These are phyloP conservation scores for Pterois miles DNA, from an alignment of 2,797 vertebrate genomes.

Conservation along the genomic window DNA sequence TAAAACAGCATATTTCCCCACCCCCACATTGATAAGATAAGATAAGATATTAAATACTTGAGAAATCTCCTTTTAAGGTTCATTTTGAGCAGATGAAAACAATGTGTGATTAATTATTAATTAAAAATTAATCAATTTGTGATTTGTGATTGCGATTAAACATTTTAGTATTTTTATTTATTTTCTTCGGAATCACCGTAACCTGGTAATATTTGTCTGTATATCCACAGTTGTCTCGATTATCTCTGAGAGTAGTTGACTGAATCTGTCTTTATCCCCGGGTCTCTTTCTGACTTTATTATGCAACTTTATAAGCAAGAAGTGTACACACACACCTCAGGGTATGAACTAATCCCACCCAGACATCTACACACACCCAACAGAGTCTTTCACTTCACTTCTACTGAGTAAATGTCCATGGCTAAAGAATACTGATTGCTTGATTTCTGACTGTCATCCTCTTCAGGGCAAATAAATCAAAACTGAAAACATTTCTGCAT, in stretches of 20 bases:
- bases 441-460: neutral
- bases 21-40: too few relatives aligned
- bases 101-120: too few relatives aligned
- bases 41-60: too few relatives aligned
- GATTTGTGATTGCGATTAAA: too few relatives aligned
- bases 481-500: neutral
- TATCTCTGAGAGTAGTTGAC: neutral
- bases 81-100: too few relatives aligned
- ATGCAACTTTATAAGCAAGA: neutral
- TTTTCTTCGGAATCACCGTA: too few relatives aligned
- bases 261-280: neutral
- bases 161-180: too few relatives aligned
- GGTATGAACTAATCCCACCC: neutral
- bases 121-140: too few relatives aligned
- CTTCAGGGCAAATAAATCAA: neutral
- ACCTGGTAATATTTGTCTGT: neutral
- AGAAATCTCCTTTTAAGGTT: too few relatives aligned
- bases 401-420: neutral
- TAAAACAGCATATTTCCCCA: too few relatives aligned
- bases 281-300: neutral
- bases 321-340: neutral
- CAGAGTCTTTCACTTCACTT: neutral
- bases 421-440: neutral
- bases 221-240: neutral
- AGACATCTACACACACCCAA: neutral